Base-by-base conservation (phyloP, 2,888 invertebrate genomes). In the Saturnia pavonia region DNA sequence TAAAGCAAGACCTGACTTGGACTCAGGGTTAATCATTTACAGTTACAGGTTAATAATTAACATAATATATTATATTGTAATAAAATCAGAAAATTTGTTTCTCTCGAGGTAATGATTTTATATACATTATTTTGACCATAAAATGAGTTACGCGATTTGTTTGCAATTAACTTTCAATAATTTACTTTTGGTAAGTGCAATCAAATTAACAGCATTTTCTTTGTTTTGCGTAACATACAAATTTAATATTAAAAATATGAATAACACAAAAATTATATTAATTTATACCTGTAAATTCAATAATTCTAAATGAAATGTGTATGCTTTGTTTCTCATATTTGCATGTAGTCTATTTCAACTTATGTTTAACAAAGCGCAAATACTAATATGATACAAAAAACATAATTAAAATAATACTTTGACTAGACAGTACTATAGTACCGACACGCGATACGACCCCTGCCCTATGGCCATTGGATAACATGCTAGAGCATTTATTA, bases 371-470 rank as follows among this genome's bases (percentile, higher is more conserved):
- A 82, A 84, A 80, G 84, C 87, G 89, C 85, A 84, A 87, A 84
- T 86, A 86, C 83, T 87, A 89, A 85, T 86, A 91, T 87, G 82
- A 86, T 90, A 91, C 89, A 91, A 60, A 27, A 16, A 91, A 89
- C 82, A 87, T 87, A 85, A 87, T 85, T 88, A 90, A 85, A 88
- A 88, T 85, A 87, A 90, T 88, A 89, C 84, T 85, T 91, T 93
- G 92, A 93, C 93, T 93, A 93, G 93, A 93, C 92, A 90, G 91
- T 92, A 91, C 91, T 88, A 84, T 85, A 88, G 91, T 89, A 89
- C 89, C 89, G 90, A 85, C 88, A 82, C 86, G 81, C 77, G 78
- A 83, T 83, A 77, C 78, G 78, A 87, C 87, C 86, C 85, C 84
- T 60, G 57, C 57, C 54, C 54, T 80, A 77, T 84, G 86, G 85